A percentile compares a stretch with the other conserved stretches of the same genome.
phyloP scores from a whole-genome alignment of 2,888 invertebrate genomes.

The Nyleta sp. region DNA sequence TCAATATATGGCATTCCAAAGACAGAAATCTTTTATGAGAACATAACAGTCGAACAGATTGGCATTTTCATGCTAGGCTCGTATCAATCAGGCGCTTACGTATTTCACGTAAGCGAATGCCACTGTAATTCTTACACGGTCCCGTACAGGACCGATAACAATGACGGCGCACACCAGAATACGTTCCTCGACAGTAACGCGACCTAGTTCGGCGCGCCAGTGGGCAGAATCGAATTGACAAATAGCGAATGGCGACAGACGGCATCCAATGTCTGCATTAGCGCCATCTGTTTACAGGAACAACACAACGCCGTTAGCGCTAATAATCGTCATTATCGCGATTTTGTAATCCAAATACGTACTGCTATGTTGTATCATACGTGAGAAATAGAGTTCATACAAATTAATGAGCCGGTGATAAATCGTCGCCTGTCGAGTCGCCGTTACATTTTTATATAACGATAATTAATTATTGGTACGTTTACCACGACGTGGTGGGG shows the following conservation, averaged over 20 bases:
- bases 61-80: conserved; percentile 53
- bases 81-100: conserved; percentile 53
- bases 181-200: conserved; percentile 18
- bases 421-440: not conserved
- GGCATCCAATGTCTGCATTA: conserved; percentile 15
- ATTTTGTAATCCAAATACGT: conserved; percentile 22
- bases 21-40: conserved; percentile 48
- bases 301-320: conserved; percentile 7
- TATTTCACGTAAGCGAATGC: conserved; percentile 53
- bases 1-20: conserved; percentile 42
- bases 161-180: conserved; percentile 14
- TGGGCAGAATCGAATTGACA: conserved; percentile 55
- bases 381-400: too few relatives aligned
- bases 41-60: conserved; percentile 48
- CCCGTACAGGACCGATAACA: conserved; percentile 34
- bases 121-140: conserved; percentile 41
- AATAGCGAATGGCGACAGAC: conserved; percentile 33
- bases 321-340: conserved; percentile 35
- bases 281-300: conserved; percentile 41
- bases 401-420: conserved; percentile 12
- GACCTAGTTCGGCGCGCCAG: conserved; percentile 41
- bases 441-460: not conserved
- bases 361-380: too few relatives aligned
- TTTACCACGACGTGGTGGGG: too few relatives aligned
- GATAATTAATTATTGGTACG: too few relatives aligned